phyloP scores from a whole-genome alignment of 2,113 vertebrate species.

The Neomonachus schauinslandi region DNA sequence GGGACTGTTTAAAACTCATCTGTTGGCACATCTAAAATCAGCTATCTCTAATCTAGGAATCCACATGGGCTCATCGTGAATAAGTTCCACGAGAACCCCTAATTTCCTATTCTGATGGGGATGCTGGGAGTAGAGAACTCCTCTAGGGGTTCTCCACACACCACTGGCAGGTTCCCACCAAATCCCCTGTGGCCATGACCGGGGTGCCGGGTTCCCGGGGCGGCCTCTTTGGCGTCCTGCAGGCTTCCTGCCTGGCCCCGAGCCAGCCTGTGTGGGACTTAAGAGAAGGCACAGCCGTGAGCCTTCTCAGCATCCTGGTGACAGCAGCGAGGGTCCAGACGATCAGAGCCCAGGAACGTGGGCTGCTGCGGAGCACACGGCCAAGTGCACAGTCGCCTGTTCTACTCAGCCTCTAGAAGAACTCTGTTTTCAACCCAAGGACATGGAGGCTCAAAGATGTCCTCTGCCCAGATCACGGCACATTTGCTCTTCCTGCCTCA shows the following conservation, averaged over 20 bases:
- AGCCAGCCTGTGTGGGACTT: background rate
- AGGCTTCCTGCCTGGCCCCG: background rate
- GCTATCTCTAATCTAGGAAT: background rate
- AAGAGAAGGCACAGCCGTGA: background rate
- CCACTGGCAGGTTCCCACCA: background rate
- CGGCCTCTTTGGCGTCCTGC: background rate
- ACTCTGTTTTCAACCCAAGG: background rate
- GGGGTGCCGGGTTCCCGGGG: background rate
- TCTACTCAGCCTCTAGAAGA: background rate
- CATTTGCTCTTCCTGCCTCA: background rate
- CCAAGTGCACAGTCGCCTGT: background rate
- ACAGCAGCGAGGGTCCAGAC: background rate
- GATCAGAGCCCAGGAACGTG: background rate
- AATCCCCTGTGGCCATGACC: background rate
- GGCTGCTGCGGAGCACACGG: background rate
- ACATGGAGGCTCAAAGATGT: background rate
- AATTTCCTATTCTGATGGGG: background rate
- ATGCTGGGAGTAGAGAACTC: background rate
- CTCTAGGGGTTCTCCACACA: no score
- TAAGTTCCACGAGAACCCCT: accelerated
- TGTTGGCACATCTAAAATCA: background rate
- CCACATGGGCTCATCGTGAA: background rate
- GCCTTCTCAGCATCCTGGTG: accelerated
- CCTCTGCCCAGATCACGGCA: background rate
- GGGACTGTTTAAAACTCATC: background rate